A percentile compares a stretch with the other conserved stretches of the same genome.
These are phyloP conservation scores for Pagrus major DNA, from an alignment of 2,113 vertebrate genomes.

Conservation along the genomic window DNA sequence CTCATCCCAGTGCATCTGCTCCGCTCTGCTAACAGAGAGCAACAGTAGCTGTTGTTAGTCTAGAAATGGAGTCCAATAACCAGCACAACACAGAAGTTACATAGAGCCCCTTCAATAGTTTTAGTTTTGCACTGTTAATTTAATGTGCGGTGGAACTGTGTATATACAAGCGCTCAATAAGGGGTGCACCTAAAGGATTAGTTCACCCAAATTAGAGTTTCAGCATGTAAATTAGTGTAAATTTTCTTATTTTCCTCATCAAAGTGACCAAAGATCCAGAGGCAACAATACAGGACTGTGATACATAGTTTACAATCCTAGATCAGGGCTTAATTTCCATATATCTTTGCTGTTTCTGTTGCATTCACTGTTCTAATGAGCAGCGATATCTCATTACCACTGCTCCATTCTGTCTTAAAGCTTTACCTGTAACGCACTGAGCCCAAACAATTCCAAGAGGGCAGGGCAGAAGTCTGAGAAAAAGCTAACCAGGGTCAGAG, in stretches of 20 bases:
- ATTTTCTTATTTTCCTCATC: not conserved
- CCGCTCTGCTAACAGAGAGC: too few relatives aligned
- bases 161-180: not conserved
- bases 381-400: not conserved
- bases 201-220: not conserved
- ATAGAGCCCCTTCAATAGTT: too few relatives aligned
- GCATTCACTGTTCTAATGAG: too few relatives aligned
- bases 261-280: not conserved
- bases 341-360: not conserved
- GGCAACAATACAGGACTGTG: too few relatives aligned
- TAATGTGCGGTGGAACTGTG: not conserved
- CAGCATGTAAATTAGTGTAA: not conserved
- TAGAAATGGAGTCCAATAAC: too few relatives aligned
- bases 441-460: too few relatives aligned
- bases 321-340: not conserved
- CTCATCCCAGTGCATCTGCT: too few relatives aligned
- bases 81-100: too few relatives aligned
- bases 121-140: not conserved
- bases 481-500: conserved; percentile 9
- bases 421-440: not conserved
- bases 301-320: not conserved
- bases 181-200: not conserved
- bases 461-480: too few relatives aligned
- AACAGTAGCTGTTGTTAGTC: too few relatives aligned
- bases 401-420: not conserved